Conservation (phyloP, 30 jellyfish, hydroid and myxozoan species). For the Calvadosia cruxmelitensis region DNA sequence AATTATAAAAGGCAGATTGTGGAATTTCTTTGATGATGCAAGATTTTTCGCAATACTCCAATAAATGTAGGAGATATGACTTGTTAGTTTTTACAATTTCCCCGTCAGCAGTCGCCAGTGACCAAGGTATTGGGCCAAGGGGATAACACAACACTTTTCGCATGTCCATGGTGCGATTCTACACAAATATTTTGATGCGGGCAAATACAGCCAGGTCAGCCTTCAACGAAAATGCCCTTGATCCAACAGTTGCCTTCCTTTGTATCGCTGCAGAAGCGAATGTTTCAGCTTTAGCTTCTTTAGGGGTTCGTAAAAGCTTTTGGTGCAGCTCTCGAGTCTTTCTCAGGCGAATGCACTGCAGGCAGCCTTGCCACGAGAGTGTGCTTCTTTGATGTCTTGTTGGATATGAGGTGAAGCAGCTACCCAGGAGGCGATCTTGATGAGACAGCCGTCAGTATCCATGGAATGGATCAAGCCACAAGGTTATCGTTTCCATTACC, state of each 20-base stretch:
- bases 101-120: background rate
- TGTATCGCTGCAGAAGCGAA: background rate
- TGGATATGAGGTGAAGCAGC: background rate
- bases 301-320: background rate
- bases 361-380: background rate
- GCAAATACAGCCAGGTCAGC: background rate
- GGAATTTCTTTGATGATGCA: too few relatives aligned
- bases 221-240: background rate
- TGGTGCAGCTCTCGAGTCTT: background rate
- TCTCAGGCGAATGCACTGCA: background rate
- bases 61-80: background rate
- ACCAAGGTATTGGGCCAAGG: background rate
- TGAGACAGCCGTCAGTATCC: background rate
- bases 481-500: background rate
- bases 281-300: background rate
- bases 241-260: background rate
- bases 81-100: background rate
- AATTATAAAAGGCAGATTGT: too few relatives aligned
- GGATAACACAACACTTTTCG: background rate
- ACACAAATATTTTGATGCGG: background rate
- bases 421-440: conserved; percentile 1
- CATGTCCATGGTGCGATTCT: background rate
- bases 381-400: background rate
- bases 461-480: background rate
- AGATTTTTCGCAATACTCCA: too few relatives aligned